These are phyloP conservation scores for Apis cerana DNA, from an alignment of 1,140 invertebrate species.

Conservation along the genomic window DNA sequence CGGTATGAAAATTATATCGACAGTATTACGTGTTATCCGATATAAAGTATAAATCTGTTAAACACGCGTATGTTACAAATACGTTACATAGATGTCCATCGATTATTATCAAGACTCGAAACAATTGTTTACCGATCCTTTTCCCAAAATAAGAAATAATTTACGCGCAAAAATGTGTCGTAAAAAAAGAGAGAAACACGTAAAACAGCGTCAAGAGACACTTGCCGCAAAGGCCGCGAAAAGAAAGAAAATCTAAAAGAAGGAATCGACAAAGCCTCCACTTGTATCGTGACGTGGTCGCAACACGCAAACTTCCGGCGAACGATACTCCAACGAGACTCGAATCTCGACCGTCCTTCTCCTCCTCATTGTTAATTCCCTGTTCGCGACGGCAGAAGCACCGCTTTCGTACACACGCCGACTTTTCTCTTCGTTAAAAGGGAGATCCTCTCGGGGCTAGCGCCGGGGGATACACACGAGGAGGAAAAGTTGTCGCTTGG, in stretches of 20 bases:
- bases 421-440: slow-evolving; percentile 6
- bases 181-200: too few relatives aligned
- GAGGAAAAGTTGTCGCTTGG: slow-evolving; percentile 35
- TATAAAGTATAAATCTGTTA: too few relatives aligned
- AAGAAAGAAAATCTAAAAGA: neutral
- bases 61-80: too few relatives aligned
- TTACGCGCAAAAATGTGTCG: too few relatives aligned
- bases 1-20: too few relatives aligned
- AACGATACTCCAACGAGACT: neutral
- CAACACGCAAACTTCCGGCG: neutral
- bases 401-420: neutral
- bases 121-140: neutral
- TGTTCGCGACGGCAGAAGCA: neutral
- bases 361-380: slow-evolving; percentile 15
- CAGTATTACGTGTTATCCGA: too few relatives aligned
- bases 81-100: too few relatives aligned
- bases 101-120: neutral
- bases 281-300: neutral
- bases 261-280: neutral
- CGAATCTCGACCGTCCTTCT: neutral
- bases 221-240: neutral
- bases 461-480: neutral
- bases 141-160: neutral
- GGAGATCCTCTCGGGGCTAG: slow-evolving; percentile 16
- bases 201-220: neutral